Evolutionary conservation across 2,797 vertebrate species (phyloP).

Genomic region (Argentina silus): DNA sequence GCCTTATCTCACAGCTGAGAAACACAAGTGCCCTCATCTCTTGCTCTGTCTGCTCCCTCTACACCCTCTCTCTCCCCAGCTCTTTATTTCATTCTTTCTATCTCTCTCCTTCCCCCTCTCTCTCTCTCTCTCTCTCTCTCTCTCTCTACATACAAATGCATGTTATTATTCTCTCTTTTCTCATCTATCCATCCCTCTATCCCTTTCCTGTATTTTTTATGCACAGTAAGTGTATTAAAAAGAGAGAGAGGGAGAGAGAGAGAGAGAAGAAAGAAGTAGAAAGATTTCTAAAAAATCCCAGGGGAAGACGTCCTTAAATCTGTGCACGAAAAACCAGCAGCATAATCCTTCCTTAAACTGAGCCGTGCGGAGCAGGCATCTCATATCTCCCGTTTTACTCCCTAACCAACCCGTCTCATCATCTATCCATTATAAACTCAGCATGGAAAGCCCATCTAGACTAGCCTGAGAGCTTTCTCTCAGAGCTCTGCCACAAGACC

Average conservation of each 20-base stretch:
- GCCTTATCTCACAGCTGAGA: slow-evolving; percentile 62
- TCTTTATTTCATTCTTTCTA: background rate
- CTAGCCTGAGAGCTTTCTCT: background rate
- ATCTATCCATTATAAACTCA: background rate
- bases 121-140: background rate
- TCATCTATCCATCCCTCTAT: background rate
- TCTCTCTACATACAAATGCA: background rate
- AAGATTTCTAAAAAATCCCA: background rate
- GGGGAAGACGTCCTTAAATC: background rate
- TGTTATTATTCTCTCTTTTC: too few relatives aligned
- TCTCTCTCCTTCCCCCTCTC: background rate
- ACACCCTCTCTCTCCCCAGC: slow-evolving; percentile 27
- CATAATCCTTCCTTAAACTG: slow-evolving; percentile 13
- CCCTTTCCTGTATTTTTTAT: background rate
- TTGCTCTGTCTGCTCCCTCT: background rate
- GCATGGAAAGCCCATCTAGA: too few relatives aligned
- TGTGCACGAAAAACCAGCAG: background rate
- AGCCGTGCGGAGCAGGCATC: background rate
- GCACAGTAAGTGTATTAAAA: background rate
- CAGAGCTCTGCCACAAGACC: background rate
- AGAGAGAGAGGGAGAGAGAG: slow-evolving; percentile 1
- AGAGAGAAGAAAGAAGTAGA: background rate
- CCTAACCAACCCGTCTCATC: background rate
- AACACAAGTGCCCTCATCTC: slow-evolving; percentile 1
- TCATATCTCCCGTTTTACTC: too few relatives aligned